Conservation (phyloP, 2,113 vertebrate species). For the Hiodon alosoides region DNA sequence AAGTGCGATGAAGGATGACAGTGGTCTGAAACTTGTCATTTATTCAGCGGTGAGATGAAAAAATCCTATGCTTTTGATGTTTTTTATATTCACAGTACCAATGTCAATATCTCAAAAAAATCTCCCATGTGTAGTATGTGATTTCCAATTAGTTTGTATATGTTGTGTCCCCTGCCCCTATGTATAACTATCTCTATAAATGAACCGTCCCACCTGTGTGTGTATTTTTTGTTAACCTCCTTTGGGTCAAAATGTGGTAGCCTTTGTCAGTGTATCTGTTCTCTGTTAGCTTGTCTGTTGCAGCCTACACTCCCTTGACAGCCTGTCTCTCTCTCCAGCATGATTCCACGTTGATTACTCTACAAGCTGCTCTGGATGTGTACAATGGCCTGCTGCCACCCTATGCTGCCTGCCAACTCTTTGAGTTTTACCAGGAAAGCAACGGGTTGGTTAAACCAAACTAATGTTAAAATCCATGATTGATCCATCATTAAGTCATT, state of each 20-base stretch:
- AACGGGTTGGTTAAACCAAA: slow-evolving; percentile 63
- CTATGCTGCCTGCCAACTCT: slow-evolving; percentile 77
- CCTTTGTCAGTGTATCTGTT: background rate
- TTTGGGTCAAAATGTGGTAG: background rate
- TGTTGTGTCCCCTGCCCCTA: background rate
- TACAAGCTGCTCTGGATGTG: slow-evolving; percentile 76
- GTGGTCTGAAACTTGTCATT: slow-evolving; percentile 66
- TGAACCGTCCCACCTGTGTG: background rate
- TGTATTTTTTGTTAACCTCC: background rate
- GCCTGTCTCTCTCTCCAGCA: slow-evolving; percentile 59
- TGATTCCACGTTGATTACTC: slow-evolving; percentile 74
- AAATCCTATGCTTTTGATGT: background rate
- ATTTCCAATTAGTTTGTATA: background rate
- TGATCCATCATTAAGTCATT: background rate
- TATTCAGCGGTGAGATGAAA: slow-evolving; percentile 78
- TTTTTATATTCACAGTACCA: background rate
- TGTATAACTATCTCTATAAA: background rate
- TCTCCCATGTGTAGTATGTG: background rate
- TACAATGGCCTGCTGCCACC: slow-evolving; percentile 73
- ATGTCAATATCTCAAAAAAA: background rate
- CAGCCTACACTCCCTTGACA: background rate
- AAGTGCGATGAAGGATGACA: slow-evolving; percentile 51
- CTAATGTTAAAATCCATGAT: background rate
- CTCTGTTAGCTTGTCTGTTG: background rate
- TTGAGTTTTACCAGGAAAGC: slow-evolving; percentile 75